Percentiles rank a stretch among this genome's conserved stretches.
Evolutionary conservation across 1,140 invertebrate genomes (phyloP).

Genomic region (Aphelenchoides besseyi): DNA sequence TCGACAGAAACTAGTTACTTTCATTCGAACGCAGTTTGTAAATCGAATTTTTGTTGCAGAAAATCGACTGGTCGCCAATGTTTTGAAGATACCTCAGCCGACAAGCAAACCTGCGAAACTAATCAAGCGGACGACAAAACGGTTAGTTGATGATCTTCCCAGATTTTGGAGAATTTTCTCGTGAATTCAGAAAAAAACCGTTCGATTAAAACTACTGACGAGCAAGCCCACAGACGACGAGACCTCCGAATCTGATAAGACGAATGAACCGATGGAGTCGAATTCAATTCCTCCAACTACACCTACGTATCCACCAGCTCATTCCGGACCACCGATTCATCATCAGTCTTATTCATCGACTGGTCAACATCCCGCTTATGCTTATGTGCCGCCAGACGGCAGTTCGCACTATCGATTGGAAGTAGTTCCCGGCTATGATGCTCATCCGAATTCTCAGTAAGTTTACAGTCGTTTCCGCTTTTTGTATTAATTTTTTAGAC

Average conservation of each 20-base stretch:
- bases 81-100: background rate
- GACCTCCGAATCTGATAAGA: too few relatives aligned
- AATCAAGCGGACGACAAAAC: background rate
- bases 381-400: background rate
- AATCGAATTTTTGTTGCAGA: slow-evolving; percentile 1
- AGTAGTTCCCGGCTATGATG: background rate
- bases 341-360: background rate
- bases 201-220: background rate
- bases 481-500: background rate
- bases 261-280: slow-evolving; percentile 5
- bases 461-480: background rate
- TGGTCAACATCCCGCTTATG: background rate
- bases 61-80: background rate
- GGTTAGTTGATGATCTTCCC: background rate
- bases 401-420: background rate
- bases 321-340: background rate
- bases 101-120: background rate
- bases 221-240: background rate
- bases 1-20: too few relatives aligned
- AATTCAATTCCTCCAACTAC: background rate
- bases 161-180: too few relatives aligned
- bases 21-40: too few relatives aligned
- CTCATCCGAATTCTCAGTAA: background rate
- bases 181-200: background rate
- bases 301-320: background rate